These are phyloP conservation scores for Sitobion miscanthi DNA, from an alignment of 1,140 invertebrate genomes.

Conservation along the genomic window DNA sequence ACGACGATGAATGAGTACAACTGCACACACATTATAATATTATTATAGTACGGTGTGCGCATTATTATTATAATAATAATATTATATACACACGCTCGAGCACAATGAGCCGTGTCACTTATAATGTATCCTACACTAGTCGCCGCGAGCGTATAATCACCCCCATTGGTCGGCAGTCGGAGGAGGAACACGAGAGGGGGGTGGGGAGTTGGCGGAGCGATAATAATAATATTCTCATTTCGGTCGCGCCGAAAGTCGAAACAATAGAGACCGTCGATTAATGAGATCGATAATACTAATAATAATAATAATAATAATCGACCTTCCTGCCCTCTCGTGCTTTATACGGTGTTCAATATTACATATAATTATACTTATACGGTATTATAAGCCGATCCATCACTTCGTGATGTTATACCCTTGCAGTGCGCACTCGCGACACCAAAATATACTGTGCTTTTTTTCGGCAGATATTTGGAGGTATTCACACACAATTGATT, in stretches of 20 bases:
- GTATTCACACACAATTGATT: background rate
- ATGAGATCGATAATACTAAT: constrained; percentile 53
- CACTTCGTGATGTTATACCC: background rate
- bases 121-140: background rate
- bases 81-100: background rate
- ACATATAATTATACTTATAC: background rate
- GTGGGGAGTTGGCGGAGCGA: background rate
- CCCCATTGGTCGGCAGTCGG: background rate
- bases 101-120: background rate
- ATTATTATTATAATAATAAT: background rate
- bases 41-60: background rate
- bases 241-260: constrained; percentile 10
- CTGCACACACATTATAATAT: background rate
- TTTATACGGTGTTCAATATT: background rate
- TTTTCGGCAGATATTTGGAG: background rate
- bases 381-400: background rate
- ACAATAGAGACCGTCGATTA: constrained; percentile 45
- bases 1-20: background rate
- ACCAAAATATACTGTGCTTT: background rate
- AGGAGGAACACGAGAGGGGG: too few relatives aligned
- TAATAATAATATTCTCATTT: constrained; percentile 26
- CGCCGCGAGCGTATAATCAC: background rate
- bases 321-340: background rate
- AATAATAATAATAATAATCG: constrained; percentile 19
- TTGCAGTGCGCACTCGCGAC: background rate